Evolutionary conservation across 2,888 invertebrate species (phyloP).

Genomic region (Microplitis manilae): DNA sequence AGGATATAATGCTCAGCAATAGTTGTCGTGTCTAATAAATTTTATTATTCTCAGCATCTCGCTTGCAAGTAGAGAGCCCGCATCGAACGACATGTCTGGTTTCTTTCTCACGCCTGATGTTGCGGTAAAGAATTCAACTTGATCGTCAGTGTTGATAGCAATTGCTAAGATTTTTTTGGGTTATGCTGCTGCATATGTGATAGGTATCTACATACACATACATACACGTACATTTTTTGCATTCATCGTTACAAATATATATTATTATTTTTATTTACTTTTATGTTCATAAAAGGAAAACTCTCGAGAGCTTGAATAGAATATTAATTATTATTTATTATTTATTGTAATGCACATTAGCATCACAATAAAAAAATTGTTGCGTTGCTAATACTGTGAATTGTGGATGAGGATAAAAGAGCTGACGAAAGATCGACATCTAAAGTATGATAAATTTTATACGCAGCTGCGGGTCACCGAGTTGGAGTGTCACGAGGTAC

Average conservation of each 20-base stretch:
- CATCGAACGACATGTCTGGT: conserved; percentile 28
- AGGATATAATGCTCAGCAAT: neutral
- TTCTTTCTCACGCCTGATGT: conserved; percentile 39
- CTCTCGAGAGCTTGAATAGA: neutral
- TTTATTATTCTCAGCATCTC: conserved; percentile 26
- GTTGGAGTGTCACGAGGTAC: conserved; percentile 45
- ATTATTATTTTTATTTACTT: conserved; percentile 1
- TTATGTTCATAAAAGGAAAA: conserved; percentile 2
- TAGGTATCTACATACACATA: conserved; percentile 9
- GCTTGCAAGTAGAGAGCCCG: conserved; percentile 30
- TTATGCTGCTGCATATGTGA: conserved; percentile 10
- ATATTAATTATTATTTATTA: neutral
- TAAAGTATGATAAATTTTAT: conserved; percentile 51
- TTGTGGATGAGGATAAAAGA: conserved; percentile 38
- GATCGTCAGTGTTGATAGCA: conserved; percentile 37
- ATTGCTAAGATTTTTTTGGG: conserved; percentile 35
- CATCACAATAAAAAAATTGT: too few species aligned
- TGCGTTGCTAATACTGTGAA: too few species aligned
- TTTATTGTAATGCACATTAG: neutral
- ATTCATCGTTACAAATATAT: conserved; percentile 15
- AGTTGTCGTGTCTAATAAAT: conserved; percentile 40
- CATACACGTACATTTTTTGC: neutral
- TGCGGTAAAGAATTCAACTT: conserved; percentile 36
- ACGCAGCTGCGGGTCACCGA: conserved; percentile 62
- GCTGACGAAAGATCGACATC: conserved; percentile 67